Base-by-base conservation (phyloP, 2,113 vertebrate genomes). In the Actinemys pallida region DNA sequence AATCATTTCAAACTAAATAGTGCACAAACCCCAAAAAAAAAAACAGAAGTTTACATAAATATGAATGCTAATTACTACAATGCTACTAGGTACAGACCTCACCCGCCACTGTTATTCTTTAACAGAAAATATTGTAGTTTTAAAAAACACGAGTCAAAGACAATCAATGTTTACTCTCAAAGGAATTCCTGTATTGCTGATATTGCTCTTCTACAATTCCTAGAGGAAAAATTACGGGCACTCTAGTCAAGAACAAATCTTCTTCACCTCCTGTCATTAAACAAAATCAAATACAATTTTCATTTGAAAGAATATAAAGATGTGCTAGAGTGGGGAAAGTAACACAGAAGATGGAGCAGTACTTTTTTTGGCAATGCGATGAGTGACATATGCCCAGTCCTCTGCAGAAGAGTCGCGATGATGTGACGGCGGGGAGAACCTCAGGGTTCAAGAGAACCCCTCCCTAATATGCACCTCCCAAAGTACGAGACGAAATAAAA, bases 191-290 rank as follows among this genome's bases (percentile, higher is more conserved):
- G 92, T 75, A 91, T 76, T 92, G 81, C 52, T 8, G 83, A 86
- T 87, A 89, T 52, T 76, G 42, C 49, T 89, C 94, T 89, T 76
- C 87, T 83, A 1, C 87, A 95, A 96, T 85, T 95, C 90, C 85
- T 39, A 53, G 89, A 96, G 90, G 89, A 80, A 88, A 85, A 97
- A 96, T 88, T 94, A 93, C 76, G 94, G 87, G 92, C 92, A 85
- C 94, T 94, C 83, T 88, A 92, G 94, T 95, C 96, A 92, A 59
- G 57, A 90, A 92, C 94, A 81, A 84, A 88, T 90, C 85, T 57
- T 62, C 0, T 0, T 87, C 91, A 56, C 87, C 92, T 13, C 93
- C 94, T 95, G 83, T 94, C 90, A 84, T 93, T 94, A 90, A 96
- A 96, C 57, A 59, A 62, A 92, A 96, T 94, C 89, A 80, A 93